Base-by-base conservation (phyloP, 2,888 invertebrate genomes). In the Clepsis dumicolana region DNA sequence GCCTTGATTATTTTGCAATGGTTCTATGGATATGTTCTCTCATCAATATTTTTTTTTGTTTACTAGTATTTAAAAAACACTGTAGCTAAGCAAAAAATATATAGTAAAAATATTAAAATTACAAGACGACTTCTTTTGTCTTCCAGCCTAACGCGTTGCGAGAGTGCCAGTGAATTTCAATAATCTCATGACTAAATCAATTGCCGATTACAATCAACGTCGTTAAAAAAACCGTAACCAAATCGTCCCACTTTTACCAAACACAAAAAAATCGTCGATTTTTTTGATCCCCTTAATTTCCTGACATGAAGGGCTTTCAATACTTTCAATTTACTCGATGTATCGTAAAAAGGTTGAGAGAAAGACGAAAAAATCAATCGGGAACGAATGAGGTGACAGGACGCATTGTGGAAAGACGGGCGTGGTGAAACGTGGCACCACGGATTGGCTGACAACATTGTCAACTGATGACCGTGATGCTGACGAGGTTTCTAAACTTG, bases 351-450 rank as follows among this genome's bases (percentile, higher is more conserved):
- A 70, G 63, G 76, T 75, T 74, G 78, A 80, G 81, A 21, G n/a
- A 67, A 61, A 32, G 38, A 7, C 29, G 59, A 91, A 90, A 90
- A 93, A 93, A 92, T 93, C 91, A 91, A 92, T 93, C 91, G 91
- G 91, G 90, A 85, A 81, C 81, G 86, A 80, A 72, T 81, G 77
- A 84, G 86, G 89, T 90, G 93, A 92, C 93, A 93, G 89, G 78
- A 70, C 70, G 48, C 75, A 85, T 93, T 93, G 91, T 93, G 71
- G 70, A 70, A 66, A 80, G 92, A 92, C 87, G 87, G 86, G 83
- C 92, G 89, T 91, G 77, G 86, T 86, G 77, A 90, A 91, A 86
- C 76, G 81, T 71, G 78, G 78, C 83, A 83, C 84, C 85, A 86
- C 85, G 85, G 89, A 89, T 82, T 81, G 81, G 70, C 82, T 87